These are phyloP conservation scores for Pegoplata infirma DNA, from an alignment of 2,888 invertebrate genomes.

Conservation along the genomic window DNA sequence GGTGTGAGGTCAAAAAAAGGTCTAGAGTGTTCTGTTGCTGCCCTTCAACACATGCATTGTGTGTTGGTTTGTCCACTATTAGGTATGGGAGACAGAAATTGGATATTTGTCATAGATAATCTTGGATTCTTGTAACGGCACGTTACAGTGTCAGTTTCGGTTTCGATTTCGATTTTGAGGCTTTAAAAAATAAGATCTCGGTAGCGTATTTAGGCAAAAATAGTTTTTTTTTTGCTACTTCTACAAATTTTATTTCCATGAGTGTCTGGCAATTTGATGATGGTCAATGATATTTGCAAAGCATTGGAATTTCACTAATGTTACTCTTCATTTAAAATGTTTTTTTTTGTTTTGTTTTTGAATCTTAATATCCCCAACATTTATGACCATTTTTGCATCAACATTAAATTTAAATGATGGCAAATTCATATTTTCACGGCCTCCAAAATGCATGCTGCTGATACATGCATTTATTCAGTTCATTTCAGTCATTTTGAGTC, in stretches of 20 bases:
- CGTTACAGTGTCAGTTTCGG: too few relatives aligned
- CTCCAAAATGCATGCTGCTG: slow-evolving; percentile 37
- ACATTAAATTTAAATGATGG: slow-evolving; percentile 61
- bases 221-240: background rate
- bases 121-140: too few relatives aligned
- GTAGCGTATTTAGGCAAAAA: too few relatives aligned
- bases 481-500: slow-evolving; percentile 26
- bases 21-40: too few relatives aligned
- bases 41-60: too few relatives aligned
- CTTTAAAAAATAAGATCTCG: too few relatives aligned
- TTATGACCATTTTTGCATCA: slow-evolving; percentile 60
- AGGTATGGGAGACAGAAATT: too few relatives aligned
- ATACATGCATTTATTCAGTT: slow-evolving; percentile 19
- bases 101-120: too few relatives aligned
- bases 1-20: too few relatives aligned
- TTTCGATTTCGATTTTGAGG: too few relatives aligned
- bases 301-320: slow-evolving; percentile 19
- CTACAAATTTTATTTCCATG: slow-evolving; percentile 4
- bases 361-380: slow-evolving; percentile 51
- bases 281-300: slow-evolving; percentile 20
- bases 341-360: slow-evolving; percentile 11
- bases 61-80: too few relatives aligned
- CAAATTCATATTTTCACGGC: slow-evolving; percentile 55
- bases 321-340: background rate
- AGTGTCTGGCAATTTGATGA: slow-evolving; percentile 19